A percentile compares a stretch with the other conserved stretches of the same genome.
phyloP scores from a whole-genome alignment of 2,113 vertebrate genomes.

The Notarius quadriscutis region DNA sequence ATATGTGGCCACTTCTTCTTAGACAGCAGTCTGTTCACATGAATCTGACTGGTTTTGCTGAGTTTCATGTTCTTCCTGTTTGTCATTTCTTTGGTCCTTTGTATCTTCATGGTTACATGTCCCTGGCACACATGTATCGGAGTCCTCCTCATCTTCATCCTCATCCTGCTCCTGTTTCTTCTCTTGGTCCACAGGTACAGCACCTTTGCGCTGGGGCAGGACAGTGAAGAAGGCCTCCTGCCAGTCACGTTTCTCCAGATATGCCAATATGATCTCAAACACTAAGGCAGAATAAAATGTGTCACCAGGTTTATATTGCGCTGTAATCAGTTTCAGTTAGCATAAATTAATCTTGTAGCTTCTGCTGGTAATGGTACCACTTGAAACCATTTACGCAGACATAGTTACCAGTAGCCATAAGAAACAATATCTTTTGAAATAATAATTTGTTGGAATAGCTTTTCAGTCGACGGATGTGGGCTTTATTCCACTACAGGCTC shows the following conservation, averaged over 20 bases:
- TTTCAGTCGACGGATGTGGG: background rate
- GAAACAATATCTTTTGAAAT: background rate
- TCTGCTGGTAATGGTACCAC: background rate
- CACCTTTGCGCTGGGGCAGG: slow-evolving; percentile 91
- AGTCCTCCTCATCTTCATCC: slow-evolving; percentile 55
- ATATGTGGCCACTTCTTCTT: background rate
- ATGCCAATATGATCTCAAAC: slow-evolving; percentile 94
- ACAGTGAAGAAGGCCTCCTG: slow-evolving; percentile 91
- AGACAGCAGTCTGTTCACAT: slow-evolving; percentile 28
- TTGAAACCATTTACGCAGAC: background rate
- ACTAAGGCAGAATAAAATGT: slow-evolving; percentile 72
- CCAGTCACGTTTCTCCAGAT: slow-evolving; percentile 89
- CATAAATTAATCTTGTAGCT: background rate
- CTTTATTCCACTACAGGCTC: background rate
- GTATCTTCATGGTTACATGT: slow-evolving; percentile 24
- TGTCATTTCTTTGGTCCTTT: slow-evolving; percentile 28
- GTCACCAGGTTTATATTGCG: background rate
- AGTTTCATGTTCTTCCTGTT: slow-evolving; percentile 22
- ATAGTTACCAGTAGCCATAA: background rate
- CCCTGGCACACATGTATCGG: slow-evolving; percentile 35
- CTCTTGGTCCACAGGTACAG: slow-evolving; percentile 74
- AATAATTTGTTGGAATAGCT: background rate
- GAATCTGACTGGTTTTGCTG: slow-evolving; percentile 25
- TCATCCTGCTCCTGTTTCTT: slow-evolving; percentile 44
- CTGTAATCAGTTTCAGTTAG: background rate